Conservation (phyloP, 2,797 vertebrate species). For the Chromis chromis region DNA sequence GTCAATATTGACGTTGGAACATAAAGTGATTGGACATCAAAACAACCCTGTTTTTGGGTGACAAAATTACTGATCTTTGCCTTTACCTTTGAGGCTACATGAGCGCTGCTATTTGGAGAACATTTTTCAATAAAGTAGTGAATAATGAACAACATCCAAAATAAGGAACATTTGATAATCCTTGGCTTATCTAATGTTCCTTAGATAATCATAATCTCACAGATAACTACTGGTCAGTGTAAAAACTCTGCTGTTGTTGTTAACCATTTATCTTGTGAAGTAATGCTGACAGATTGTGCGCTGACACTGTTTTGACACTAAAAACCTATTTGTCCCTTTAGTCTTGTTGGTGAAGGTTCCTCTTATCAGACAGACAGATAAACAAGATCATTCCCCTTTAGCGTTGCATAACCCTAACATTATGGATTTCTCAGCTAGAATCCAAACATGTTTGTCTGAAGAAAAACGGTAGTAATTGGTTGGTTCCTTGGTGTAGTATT, state of each 20-base stretch:
- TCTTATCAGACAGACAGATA: constrained; percentile 72
- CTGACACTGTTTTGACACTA: constrained; percentile 57
- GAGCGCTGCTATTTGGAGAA: background rate
- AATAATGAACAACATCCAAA: background rate
- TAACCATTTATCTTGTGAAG: constrained; percentile 19
- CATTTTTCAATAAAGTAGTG: background rate
- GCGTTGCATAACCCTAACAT: constrained; percentile 73
- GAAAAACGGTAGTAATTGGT: constrained; percentile 60
- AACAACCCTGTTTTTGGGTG: constrained; percentile 70
- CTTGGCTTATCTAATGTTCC: background rate
- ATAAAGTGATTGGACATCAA: constrained; percentile 68
- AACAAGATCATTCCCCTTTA: constrained; percentile 70
- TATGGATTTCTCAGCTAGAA: constrained; percentile 51
- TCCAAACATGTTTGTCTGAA: constrained; percentile 82
- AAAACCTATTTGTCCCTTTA: constrained; percentile 45
- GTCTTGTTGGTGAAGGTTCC: constrained; percentile 58
- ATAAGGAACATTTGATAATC: background rate
- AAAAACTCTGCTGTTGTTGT: background rate
- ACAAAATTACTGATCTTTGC: constrained; percentile 13
- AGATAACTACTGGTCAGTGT: constrained; percentile 14
- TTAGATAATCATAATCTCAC: background rate
- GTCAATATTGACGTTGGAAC: constrained; percentile 86
- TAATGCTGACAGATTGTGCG: constrained; percentile 31
- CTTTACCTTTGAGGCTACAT: constrained; percentile 27
- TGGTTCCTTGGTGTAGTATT: constrained; percentile 81